A percentile compares a stretch with the other conserved stretches of the same genome.
Evolutionary conservation across 1,140 invertebrate species (phyloP).

Genomic region (Caenorhabditis inopinata): DNA sequence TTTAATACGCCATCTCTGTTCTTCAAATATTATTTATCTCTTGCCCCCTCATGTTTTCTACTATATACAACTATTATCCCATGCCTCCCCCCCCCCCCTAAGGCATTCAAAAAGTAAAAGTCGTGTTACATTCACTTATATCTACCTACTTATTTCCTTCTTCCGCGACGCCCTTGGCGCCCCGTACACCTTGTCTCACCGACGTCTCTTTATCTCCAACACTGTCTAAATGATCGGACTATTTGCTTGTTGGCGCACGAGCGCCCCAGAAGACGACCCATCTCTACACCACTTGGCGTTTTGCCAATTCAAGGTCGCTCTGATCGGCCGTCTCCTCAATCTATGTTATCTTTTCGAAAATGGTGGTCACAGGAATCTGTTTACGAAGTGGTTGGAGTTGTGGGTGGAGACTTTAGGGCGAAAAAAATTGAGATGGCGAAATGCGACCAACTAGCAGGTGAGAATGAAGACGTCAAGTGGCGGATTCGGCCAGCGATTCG

Average conservation of each 20-base stretch:
- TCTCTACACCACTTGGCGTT: neutral
- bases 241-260: neutral
- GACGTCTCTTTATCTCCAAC: neutral
- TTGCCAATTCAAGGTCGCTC: neutral
- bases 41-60: neutral
- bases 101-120: conserved; percentile 29
- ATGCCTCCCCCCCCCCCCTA: neutral
- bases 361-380: neutral
- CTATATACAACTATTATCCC: neutral
- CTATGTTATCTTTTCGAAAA: neutral
- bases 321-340: neutral
- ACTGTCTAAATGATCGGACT: neutral
- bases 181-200: conserved; percentile 5
- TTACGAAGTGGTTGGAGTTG: neutral
- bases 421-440: neutral
- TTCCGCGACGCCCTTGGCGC: conserved; percentile 11
- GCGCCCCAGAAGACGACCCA: neutral
- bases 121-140: neutral
- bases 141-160: neutral
- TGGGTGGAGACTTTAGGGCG: neutral
- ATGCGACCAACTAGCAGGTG: too few relatives aligned
- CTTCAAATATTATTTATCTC: too few relatives aligned
- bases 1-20: too few relatives aligned
- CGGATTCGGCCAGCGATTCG: too few relatives aligned
- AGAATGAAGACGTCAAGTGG: too few relatives aligned